Base-by-base conservation (phyloP, 1,140 invertebrate species). In the Leptinotarsa undecemlineata region DNA sequence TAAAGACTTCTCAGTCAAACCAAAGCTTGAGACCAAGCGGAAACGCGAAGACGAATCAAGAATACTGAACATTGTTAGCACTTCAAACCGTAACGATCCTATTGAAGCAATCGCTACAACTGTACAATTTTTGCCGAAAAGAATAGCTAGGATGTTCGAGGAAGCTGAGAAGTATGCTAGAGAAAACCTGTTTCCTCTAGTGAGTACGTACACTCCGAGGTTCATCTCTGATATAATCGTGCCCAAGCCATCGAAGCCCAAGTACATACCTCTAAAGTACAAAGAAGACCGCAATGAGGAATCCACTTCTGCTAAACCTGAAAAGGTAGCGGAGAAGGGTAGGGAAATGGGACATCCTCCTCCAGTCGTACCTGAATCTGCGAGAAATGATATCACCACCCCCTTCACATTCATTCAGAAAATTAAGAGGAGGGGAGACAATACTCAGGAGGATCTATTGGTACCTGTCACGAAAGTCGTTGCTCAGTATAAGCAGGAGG, bases 131-230 rank as follows among this genome's bases (percentile, higher is more conserved):
- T 84, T 95, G 23, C 93, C 93, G 0, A 91, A 93, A 72, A 88
- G 92, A 42, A 81, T 95, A 17, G 92, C 92, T 0, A 90, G 91
- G 5, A 90, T 95, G 81, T 88, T 95, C 33, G 92, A 93, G 20
- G 91, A 93, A 79, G 93, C 93, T 0, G 93, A 95, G 83, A 88
- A 90, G 26, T 95, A 95, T 81, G 93, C 93, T 0, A 87, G 92
- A 66, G 90, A 92, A 80, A 93, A 92, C 0, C 84, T 94, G 13
- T 81, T 93, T 66, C 92, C 92, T 0, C 79, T 93, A 6, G 92
- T 94, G 4, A 93, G 92, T 2, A 91, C 92, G 57, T 92, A 93
- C 81, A 92, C 92, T 3, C 92, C 92, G 1, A 90, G 88, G 48
- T 87, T 91, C 74, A 81, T 85, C 6, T 77, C 77, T 14, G 82